Base-by-base conservation (phyloP, 2,113 vertebrate species). In the Chinchilla lanigera region DNA sequence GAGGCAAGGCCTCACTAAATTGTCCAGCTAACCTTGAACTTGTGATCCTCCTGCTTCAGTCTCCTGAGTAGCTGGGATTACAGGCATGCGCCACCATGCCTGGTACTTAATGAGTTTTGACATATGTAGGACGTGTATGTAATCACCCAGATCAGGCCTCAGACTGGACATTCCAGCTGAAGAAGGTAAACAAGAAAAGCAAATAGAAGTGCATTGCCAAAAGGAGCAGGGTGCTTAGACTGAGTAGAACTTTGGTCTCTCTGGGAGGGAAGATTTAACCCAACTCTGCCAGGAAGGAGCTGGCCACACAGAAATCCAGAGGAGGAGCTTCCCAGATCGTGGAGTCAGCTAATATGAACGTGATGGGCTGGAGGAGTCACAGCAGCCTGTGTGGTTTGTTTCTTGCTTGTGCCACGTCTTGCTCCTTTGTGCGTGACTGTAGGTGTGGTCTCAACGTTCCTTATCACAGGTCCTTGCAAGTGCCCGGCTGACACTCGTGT, bases 171-270 rank as follows among this genome's bases (percentile, higher is more conserved):
- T 69, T 77, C 33, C n/a, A 20, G 44, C 73, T 14, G 13, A 86
- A 93, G 88, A 81, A 20, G 47, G 16, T 35, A 19, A 41, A 35
- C 44, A 50, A 8, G 65, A 26, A 83, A 41, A 58, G 1, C 22
- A 44, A 28, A 2, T 1, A 11, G 60, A 20, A 7, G 50, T 19
- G 0, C 63, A 5, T 2, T 10, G 5, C 33, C 8, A 35, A 60
- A 33, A 63, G 3, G 63, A 56, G n/a, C 8, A 24, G 80, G 75
- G 0, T 52, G 47, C 5, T 63, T 58, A 33, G 35, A 35, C 1
- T 35, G 38, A 22, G 52, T 11, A 6, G 50, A 73, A 7, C 60
- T 22, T 47, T 17, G 44, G 50, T 6, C 52, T 63, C 16, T 86
- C 44, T 71, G 52, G 44, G 47, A 22, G 33, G 52, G 69, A 12